These are phyloP conservation scores for Andricus grossulariae DNA, from an alignment of 1,140 invertebrate species.

Conservation along the genomic window DNA sequence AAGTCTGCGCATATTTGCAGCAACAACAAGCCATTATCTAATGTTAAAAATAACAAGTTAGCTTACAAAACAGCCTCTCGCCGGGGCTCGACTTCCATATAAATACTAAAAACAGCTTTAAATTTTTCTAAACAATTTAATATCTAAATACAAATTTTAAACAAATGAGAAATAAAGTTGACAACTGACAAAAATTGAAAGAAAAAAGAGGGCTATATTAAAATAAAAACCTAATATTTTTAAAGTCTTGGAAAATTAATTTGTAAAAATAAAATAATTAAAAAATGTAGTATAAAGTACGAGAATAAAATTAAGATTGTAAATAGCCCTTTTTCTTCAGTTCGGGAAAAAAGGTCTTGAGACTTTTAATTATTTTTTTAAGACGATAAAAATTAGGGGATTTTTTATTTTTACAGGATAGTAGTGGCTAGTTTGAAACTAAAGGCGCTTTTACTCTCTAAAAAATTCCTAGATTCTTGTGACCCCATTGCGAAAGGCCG, in stretches of 20 bases:
- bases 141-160: not conserved
- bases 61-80: slow-evolving; percentile 28
- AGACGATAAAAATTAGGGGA: no score
- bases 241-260: not conserved
- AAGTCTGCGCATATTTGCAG: not conserved
- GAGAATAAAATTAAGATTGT: no score
- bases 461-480: slow-evolving; percentile 7
- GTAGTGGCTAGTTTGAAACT: slow-evolving; percentile 5
- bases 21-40: not conserved
- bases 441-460: not conserved
- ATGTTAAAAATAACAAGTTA: slow-evolving; percentile 11
- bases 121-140: slow-evolving; percentile 2
- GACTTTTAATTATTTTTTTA: no score
- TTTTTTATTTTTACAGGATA: not conserved
- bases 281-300: not conserved
- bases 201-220: not conserved
- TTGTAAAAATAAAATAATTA: not conserved
- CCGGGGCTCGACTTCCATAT: slow-evolving; percentile 12
- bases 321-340: no score
- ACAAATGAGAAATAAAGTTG: not conserved
- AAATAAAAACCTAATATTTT: not conserved
- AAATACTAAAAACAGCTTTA: not conserved
- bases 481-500: slow-evolving; percentile 17
- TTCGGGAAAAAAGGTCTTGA: no score
- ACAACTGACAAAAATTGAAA: not conserved